Evolutionary conservation across 2,113 vertebrate genomes (phyloP), one percentile per base, ranked within the genome.

Genomic region (Ammodytes dubius): DNA sequence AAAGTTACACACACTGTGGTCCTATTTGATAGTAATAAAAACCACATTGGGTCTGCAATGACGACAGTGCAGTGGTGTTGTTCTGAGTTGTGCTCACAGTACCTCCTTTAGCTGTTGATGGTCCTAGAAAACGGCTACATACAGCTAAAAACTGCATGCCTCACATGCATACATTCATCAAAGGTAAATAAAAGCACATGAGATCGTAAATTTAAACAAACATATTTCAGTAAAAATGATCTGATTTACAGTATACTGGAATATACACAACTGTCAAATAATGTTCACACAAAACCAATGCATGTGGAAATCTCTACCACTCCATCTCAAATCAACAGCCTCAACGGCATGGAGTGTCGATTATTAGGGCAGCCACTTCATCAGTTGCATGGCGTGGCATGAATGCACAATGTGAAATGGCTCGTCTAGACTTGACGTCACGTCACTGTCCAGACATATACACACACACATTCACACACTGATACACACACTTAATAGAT

Each of bases 361-460:
- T 86, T 86, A 87, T 92, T 79, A 87, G 86, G 84, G 84, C 77
- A 79, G 81, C 84, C 84, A 85, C 77, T 87, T 90, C 88, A 91
- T 95, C 90, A 89, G 93, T 90, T 92, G 92, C 91, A 90, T 82
- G 78, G 85, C 49, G 67, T 82, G 88, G 85, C 90, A 81, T 87
- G 77, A 91, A 91, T 85, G 89, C 90, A 87, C 88, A 88, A 82
- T 84, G 90, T 86, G 91, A 93, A 91, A 92, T 91, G 89, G 83
- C 82, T 86, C 40, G 90, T 94, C 94, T 94, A 92, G 91, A 93
- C 93, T 86, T 92, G 91, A 94, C 93, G 93, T 94, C 93, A 93
- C 91, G 88, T 87, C 90, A 92, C 80, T 72, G 82, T 82, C 85
- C 91, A 88, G 79, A 85, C 88, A 87, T 77, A 83, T 58, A 79